Evolutionary conservation across 2,888 invertebrate genomes (phyloP).

Genomic region (Brachyptera putata): DNA sequence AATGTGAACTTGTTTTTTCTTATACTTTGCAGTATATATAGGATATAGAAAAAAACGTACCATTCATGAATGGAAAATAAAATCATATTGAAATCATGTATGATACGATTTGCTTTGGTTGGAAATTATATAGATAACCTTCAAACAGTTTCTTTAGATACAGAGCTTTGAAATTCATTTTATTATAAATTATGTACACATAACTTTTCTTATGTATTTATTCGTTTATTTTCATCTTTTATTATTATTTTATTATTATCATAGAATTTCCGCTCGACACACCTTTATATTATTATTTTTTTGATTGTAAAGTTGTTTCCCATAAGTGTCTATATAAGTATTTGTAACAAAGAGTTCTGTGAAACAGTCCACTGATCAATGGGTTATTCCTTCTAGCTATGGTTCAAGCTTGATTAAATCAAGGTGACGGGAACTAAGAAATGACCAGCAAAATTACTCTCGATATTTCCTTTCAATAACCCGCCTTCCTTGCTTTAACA

Average conservation of each 20-base stretch:
- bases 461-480: conserved; percentile 20
- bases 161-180: neutral
- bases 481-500: neutral
- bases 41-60: neutral
- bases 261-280: conserved; percentile 20
- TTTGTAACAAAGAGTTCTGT: conserved; percentile 3
- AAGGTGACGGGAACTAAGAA: conserved; percentile 18
- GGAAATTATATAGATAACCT: neutral
- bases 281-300: conserved; percentile 19
- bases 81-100: neutral
- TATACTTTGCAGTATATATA: neutral
- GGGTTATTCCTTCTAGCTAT: conserved; percentile 8
- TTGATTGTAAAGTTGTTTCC: conserved; percentile 16
- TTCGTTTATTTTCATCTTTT: neutral
- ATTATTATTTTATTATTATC: conserved; percentile 4
- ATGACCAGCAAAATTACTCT: conserved; percentile 3
- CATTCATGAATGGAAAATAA: neutral
- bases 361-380: conserved; percentile 13
- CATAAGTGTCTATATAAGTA: conserved; percentile 7
- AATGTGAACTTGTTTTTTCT: no score
- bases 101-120: neutral
- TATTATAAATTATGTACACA: neutral
- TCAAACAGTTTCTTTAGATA: conserved; percentile 4
- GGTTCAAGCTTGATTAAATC: conserved; percentile 18
- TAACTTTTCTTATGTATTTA: neutral